phyloP scores from a whole-genome alignment of 2,888 invertebrate species.

The Drosophila hawaiiensis region DNA sequence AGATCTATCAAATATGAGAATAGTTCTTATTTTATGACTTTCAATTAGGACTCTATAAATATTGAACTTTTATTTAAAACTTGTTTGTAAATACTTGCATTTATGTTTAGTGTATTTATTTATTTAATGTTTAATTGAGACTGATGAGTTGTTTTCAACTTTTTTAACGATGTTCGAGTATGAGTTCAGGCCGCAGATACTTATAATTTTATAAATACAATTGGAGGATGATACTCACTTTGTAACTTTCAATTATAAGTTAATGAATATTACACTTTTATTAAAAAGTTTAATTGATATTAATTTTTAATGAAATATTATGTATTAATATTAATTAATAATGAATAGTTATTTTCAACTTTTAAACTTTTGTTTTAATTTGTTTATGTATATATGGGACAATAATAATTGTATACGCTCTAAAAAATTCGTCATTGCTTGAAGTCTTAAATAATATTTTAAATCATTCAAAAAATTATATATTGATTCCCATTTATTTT shows the following conservation, averaged over 20 bases:
- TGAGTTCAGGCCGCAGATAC: neutral
- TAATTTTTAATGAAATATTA: neutral
- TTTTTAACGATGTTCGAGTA: neutral
- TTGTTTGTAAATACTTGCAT: neutral
- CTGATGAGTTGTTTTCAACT: neutral
- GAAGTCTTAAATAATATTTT: neutral
- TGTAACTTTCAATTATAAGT: neutral
- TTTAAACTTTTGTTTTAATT: neutral
- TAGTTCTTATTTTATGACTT: neutral
- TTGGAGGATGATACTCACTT: neutral
- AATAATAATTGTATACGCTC: neutral
- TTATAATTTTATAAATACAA: neutral
- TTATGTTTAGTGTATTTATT: neutral
- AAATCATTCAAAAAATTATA: neutral
- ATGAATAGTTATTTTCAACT: neutral
- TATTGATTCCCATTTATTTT: slow-evolving; percentile 3
- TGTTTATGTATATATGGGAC: neutral
- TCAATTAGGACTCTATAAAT: neutral
- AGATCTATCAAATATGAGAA: neutral
- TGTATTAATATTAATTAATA: neutral
- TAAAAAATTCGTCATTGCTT: neutral
- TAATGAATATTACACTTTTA: neutral
- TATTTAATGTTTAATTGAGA: neutral
- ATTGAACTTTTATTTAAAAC: neutral
- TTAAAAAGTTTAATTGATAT: neutral